Evolutionary conservation across 1,140 invertebrate species (phyloP), one percentile per base, ranked within the genome.

Genomic region (Nebria ingens): DNA sequence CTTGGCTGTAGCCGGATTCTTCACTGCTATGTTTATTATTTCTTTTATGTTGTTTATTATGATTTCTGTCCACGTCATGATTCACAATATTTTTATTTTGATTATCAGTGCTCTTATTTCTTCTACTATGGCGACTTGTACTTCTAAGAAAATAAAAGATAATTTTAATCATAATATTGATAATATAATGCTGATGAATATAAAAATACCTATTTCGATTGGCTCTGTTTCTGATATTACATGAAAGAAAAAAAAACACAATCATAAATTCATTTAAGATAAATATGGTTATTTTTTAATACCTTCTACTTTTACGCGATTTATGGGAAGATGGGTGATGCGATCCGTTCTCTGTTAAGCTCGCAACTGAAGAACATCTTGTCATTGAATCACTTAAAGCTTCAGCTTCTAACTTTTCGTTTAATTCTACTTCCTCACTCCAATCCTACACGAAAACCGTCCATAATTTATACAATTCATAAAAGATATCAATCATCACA

Each of bases 351-450:
- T 78, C 76, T 17, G 71, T 68, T 53, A 79, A 70, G 68, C 78
- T 80, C 20, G 72, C 61, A 19, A 77, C 66, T 11, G 78, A 80
- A 0, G 77, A 79, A 57, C 77, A 79, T 53, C 76, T 63, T 9
- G 69, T 70, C 45, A 69, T 15, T n/a, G 65, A 61, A 56, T 69
- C 75, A 60, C 76, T 78, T 25, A 74, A 63, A 54, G 68, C 67
- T 64, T 77, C 77, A 22, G 69, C 68, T 63, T 76, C 71, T 21
- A 74, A 56, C 57, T 67, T 67, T 53, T 75, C 71, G 55, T 68
- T 68, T 21, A 76, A 56, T 64, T 79, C 76, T 53, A 79, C 76
- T 65, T 79, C 77, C 64, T 78, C 76, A 56, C 71, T 75, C 77
- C 77, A 79, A 65, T 79, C 75, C 74, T 76, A 51, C 17, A 58